These are phyloP conservation scores for Cephonodes hylas DNA, from an alignment of 2,888 invertebrate genomes.

Conservation along the genomic window DNA sequence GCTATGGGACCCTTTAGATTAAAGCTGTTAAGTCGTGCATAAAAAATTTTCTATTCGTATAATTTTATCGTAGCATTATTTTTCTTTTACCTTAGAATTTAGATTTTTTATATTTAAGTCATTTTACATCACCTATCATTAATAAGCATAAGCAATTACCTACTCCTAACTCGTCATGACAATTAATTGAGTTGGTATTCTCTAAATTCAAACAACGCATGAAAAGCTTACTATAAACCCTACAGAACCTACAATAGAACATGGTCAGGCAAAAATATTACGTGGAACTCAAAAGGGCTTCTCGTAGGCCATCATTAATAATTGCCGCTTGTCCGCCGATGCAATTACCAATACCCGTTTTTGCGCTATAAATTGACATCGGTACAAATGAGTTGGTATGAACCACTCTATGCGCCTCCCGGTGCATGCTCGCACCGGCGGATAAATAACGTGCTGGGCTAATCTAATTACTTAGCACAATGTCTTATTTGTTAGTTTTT, in stretches of 20 bases:
- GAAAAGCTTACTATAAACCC: conserved; percentile 11
- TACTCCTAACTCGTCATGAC: too few relatives aligned
- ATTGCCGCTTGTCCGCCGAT: conserved; percentile 30
- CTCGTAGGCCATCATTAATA: conserved; percentile 36
- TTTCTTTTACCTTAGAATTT: too few relatives aligned
- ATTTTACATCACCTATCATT: too few relatives aligned
- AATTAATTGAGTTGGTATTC: background rate
- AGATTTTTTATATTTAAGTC: too few relatives aligned
- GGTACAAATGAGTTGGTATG: conserved; percentile 45
- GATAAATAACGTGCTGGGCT: conserved; percentile 60
- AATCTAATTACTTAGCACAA: conserved; percentile 78
- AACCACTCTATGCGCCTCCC: conserved; percentile 47
- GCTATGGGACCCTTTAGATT: too few relatives aligned
- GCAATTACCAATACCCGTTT: conserved; percentile 52
- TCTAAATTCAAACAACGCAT: too few relatives aligned
- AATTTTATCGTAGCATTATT: too few relatives aligned
- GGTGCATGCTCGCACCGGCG: conserved; percentile 12
- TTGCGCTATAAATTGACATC: conserved; percentile 44
- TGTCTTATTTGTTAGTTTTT: conserved; percentile 74
- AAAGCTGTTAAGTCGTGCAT: too few relatives aligned
- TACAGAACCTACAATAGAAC: conserved; percentile 14
- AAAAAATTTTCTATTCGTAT: too few relatives aligned
- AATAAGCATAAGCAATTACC: too few relatives aligned
- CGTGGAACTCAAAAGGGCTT: conserved; percentile 26
- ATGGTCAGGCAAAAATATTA: conserved; percentile 15